phyloP scores from a whole-genome alignment of 2,797 vertebrate genomes.

The Lerista edwardsae region DNA sequence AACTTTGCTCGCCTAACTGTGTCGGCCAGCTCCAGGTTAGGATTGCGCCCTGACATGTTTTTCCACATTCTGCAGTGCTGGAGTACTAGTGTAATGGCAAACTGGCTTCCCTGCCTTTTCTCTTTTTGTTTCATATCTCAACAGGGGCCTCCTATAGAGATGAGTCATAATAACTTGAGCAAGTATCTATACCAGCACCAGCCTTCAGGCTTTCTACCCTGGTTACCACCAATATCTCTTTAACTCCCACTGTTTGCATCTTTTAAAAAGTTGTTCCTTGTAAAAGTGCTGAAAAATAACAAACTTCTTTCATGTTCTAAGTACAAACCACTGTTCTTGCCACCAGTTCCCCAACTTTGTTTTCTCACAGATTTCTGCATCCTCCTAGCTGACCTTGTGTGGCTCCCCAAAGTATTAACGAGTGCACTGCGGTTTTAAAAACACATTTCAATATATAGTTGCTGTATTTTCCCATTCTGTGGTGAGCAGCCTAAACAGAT shows the following conservation, averaged over 20 bases:
- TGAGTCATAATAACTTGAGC: constrained; percentile 40
- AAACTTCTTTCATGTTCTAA: constrained; percentile 61
- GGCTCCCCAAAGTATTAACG: constrained; percentile 45
- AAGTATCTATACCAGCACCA: constrained; percentile 18
- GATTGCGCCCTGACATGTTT: not conserved
- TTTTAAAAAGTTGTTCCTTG: constrained; percentile 55
- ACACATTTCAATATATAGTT: not conserved
- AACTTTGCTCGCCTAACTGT: too few relatives aligned
- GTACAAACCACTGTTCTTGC: constrained; percentile 58
- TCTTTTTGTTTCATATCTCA: constrained; percentile 22
- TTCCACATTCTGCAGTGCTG: not conserved
- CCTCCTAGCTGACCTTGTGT: constrained; percentile 32
- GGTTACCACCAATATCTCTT: constrained; percentile 38
- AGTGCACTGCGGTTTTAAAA: constrained; percentile 52
- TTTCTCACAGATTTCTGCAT: constrained; percentile 47
- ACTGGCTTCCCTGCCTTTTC: constrained; percentile 16
- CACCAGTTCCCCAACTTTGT: constrained; percentile 47
- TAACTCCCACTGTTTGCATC: constrained; percentile 48
- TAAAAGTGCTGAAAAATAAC: constrained; percentile 45
- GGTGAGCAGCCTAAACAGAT: not conserved
- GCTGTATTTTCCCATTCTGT: not conserved
- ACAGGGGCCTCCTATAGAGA: constrained; percentile 24
- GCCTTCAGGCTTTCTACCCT: constrained; percentile 55
- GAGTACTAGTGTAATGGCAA: not conserved
- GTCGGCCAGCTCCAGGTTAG: too few relatives aligned